Evolutionary conservation across 2,888 invertebrate species (phyloP).

Genomic region (Limulus polyphemus): DNA sequence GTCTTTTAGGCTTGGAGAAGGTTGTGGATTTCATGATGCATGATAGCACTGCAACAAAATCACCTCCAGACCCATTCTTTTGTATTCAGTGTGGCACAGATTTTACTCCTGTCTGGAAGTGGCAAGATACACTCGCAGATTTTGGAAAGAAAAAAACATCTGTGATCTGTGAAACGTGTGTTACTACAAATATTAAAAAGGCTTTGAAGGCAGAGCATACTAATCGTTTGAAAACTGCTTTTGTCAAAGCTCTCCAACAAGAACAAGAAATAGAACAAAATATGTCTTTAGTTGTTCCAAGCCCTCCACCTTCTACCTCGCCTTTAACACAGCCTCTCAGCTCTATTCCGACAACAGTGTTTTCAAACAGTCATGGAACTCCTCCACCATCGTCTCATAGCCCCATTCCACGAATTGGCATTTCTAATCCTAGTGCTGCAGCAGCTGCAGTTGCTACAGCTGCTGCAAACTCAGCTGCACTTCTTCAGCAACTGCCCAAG

Average conservation of each 20-base stretch:
- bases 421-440: conserved; percentile 10
- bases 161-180: conserved; percentile 95
- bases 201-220: conserved; percentile 96
- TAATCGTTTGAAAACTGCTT: conserved; percentile 92
- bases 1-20: conserved; percentile 88
- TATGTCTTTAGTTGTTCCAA: conserved; percentile 44
- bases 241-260: conserved; percentile 95
- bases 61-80: conserved; percentile 63
- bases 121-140: conserved; percentile 55
- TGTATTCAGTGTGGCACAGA: conserved; percentile 97
- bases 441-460: no score
- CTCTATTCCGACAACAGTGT: conserved; percentile 19
- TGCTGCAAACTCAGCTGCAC: conserved; percentile 31
- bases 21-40: conserved; percentile 89
- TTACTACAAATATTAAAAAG: conserved; percentile 93
- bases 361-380: conserved; percentile 13
- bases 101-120: conserved; percentile 98
- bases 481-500: conserved; percentile 27
- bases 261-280: conserved; percentile 95
- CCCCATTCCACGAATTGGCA: conserved; percentile 6
- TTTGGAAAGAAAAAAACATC: conserved; percentile 46
- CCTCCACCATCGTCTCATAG: conserved; percentile 26
- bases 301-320: conserved; percentile 23
- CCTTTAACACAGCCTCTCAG: conserved; percentile 29
- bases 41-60: conserved; percentile 47